Base-by-base conservation (phyloP, 2,888 invertebrate species). In the Ichneumon xanthorius region DNA sequence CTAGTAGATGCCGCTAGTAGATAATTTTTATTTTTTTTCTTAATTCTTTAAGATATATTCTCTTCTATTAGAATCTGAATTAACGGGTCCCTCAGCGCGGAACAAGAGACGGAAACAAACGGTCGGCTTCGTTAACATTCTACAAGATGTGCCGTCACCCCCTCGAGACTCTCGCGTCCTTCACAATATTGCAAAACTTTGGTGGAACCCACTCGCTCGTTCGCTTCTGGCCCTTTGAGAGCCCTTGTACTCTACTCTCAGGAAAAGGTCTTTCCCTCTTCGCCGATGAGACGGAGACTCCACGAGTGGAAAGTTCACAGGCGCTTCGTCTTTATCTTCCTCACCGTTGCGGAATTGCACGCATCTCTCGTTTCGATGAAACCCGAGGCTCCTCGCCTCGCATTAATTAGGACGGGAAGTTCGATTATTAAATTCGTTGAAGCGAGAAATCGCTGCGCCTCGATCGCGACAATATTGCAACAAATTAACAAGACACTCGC, bases 121-220 rank as follows among this genome's bases (percentile, higher is more conserved):
- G 71, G 82, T 68, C 61, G 58, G 22, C 58, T 82, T 82, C 85
- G 82, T 85, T 85, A 85, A 85, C 80, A 85, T 85, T 82, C 82
- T 80, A 77, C 82, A 80, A 79, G 82, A 85, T 45, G 85, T 79
- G 82, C 85, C 82, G 85, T 82, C 82, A 71, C 75, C 79, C 80
- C 77, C 82, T 82, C 76, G 82, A 85, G 85, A 85, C 85, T 82
- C 68, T 82, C 26, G 82, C 76, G 71, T 85, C 85, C 85, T 85
- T 80, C 82, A 82, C 85, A 85, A 85, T 85, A 85, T 85, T 85
- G 76, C 85, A 82, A 85, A 85, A 85, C 82, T 85, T 85, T 26
- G 75, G 50, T 58, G 55, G 72, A 76, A 79, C 48, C 71, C 33
- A 11, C 40, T 40, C 63, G 30, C 71, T 80, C 37, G 58, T 65